phyloP scores from a whole-genome alignment of 2,797 vertebrate species.

The Rallus crepitans region DNA sequence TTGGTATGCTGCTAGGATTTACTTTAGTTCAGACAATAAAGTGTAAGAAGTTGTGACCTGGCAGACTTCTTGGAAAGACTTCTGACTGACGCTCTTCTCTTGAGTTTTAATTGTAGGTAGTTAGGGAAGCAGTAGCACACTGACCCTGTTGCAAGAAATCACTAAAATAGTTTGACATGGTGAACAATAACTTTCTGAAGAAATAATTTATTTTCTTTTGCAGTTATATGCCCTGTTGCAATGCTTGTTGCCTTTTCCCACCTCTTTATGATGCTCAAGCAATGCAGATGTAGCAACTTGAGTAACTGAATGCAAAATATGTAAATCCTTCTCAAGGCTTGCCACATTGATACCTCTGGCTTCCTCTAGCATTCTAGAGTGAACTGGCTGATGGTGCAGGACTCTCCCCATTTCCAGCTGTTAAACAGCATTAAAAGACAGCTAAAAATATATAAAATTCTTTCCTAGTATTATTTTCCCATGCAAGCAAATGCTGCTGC shows the following conservation, averaged over 20 bases:
- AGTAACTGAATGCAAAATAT: background rate
- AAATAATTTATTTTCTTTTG: background rate
- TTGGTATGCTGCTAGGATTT: background rate
- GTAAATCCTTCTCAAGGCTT: background rate
- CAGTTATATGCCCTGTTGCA: background rate
- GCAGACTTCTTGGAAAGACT: background rate
- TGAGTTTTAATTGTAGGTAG: background rate
- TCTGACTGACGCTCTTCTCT: background rate
- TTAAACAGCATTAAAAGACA: constrained; percentile 56
- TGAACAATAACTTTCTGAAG: background rate
- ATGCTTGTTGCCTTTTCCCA: background rate
- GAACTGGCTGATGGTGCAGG: background rate
- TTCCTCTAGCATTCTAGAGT: background rate
- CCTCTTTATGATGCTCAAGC: background rate
- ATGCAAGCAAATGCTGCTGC: constrained; percentile 37
- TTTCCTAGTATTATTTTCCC: constrained; percentile 72
- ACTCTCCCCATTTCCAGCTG: constrained; percentile 58
- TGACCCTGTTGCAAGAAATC: background rate
- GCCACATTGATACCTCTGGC: background rate
- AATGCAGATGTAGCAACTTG: background rate
- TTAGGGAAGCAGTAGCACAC: background rate
- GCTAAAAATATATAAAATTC: constrained; percentile 74
- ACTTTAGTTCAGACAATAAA: background rate
- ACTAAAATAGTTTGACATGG: background rate
- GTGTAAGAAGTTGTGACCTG: background rate